Base-by-base conservation (phyloP, 2,113 vertebrate species). In the Proteles cristata region DNA sequence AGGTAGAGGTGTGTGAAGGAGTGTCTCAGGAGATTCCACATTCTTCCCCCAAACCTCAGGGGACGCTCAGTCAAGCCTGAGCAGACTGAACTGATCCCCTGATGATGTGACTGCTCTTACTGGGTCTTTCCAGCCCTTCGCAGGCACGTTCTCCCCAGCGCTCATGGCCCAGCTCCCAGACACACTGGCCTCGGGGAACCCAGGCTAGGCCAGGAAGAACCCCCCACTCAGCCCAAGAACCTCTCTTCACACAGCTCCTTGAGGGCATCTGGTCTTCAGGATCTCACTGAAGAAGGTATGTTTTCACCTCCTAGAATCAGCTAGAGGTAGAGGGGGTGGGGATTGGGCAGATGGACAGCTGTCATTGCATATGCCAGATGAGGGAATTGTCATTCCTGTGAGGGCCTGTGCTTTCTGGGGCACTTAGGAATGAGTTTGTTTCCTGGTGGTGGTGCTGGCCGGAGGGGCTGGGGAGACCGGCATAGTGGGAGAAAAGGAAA, bases 201-300 rank as follows among this genome's bases (percentile, higher is more conserved):
- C 53, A 80, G 81, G 28, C 90, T 61, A 73, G 16, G 58, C 66
- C 96, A 31, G n/a, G 90, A 97, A 76, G 95, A 88, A 17, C 33
- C 39, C 19, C 71, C 80, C 43, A 15, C 66, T 82, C 93, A 21
- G 58, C 17, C 85, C 0, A 2, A 63, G 43, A 85, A 45, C 43
- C 14, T 86, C 58, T 87, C 94, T 12, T 85, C 90, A 50, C 61
- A 23, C 3, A 76, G 82, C 35, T 87, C 93, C 35, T 73, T 65
- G 71, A 92, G 45, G 65, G 25, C 31, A 33, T 26, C 94, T n/a
- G 7, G 17, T 68, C 79, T 65, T 50, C 97, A 80, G 73, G 83
- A 86, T 6, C 50, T 61, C 6, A 61, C 43, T 48, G 93, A 97
- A 23, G 97, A 98, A 97, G 98, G 98, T 98, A 83, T 0, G 45